Evolutionary conservation across 2,113 vertebrate species (phyloP).

Genomic region (Calcarius ornatus): DNA sequence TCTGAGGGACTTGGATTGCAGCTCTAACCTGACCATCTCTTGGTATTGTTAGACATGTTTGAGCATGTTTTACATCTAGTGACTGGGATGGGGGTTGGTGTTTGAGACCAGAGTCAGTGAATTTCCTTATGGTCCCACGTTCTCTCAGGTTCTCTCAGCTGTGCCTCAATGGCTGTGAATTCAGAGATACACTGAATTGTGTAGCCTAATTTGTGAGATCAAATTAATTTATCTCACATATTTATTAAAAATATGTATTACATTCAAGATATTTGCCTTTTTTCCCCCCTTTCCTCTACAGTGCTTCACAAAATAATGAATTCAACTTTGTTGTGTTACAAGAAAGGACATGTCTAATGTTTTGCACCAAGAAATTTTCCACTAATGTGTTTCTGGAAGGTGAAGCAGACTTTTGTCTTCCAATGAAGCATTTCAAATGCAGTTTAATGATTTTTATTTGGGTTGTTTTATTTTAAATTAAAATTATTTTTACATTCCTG

Average conservation of each 20-base stretch:
- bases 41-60: background rate
- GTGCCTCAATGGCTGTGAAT: background rate
- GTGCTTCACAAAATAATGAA: conserved; percentile 49
- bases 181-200: background rate
- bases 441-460: conserved; percentile 60
- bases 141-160: background rate
- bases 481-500: conserved; percentile 13
- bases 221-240: background rate
- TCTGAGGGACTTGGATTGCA: background rate
- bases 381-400: conserved; percentile 59
- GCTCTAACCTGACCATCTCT: background rate
- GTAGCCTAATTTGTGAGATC: background rate
- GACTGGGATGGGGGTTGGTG: background rate
- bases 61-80: background rate
- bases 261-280: background rate
- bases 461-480: conserved; percentile 53
- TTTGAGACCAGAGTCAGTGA: background rate
- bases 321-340: conserved; percentile 57
- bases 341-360: conserved; percentile 67
- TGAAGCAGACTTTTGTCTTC: conserved; percentile 36
- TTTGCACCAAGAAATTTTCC: conserved; percentile 57
- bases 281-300: background rate
- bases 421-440: conserved; percentile 64
- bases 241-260: background rate
- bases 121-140: background rate